Conservation (phyloP, 2,888 invertebrate genomes). For the Zelleria hepariella region DNA sequence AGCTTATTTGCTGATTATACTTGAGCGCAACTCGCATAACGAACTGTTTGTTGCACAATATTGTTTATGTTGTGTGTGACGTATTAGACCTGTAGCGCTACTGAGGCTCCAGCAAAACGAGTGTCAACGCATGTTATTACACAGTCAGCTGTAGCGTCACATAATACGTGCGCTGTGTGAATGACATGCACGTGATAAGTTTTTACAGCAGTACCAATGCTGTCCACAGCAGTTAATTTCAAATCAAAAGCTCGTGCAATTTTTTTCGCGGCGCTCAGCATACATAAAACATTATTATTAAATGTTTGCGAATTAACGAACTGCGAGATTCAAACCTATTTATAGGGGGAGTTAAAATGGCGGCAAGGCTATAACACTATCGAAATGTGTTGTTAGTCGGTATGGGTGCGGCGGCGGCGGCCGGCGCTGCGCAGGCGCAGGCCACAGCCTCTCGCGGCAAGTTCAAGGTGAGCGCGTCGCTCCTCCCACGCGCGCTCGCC, state of each 20-base stretch:
- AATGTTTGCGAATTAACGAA: not conserved
- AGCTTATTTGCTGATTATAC: no score
- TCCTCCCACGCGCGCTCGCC: constrained; percentile 63
- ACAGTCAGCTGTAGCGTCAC: constrained; percentile 32
- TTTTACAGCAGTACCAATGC: constrained; percentile 17
- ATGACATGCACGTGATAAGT: constrained; percentile 49
- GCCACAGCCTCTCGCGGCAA: constrained; percentile 49
- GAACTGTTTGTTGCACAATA: not conserved
- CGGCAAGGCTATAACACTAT: not conserved
- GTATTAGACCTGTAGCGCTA: constrained; percentile 2
- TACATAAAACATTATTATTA: not conserved
- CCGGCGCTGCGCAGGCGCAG: constrained; percentile 13
- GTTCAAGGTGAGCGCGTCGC: constrained; percentile 70
- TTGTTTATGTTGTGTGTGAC: not conserved
- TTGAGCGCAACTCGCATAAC: no score
- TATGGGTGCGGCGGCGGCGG: constrained; percentile 21
- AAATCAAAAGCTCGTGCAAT: not conserved
- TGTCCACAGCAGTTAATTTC: not conserved
- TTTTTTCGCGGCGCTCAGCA: not conserved
- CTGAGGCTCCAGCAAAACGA: not conserved
- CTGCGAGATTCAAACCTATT: not conserved
- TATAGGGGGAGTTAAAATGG: not conserved
- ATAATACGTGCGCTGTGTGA: constrained; percentile 26
- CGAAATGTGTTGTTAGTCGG: not conserved
- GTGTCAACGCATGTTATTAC: constrained; percentile 10